Evolutionary conservation across 2,888 invertebrate genomes (phyloP).

Genomic region (Lepidonotus clava): DNA sequence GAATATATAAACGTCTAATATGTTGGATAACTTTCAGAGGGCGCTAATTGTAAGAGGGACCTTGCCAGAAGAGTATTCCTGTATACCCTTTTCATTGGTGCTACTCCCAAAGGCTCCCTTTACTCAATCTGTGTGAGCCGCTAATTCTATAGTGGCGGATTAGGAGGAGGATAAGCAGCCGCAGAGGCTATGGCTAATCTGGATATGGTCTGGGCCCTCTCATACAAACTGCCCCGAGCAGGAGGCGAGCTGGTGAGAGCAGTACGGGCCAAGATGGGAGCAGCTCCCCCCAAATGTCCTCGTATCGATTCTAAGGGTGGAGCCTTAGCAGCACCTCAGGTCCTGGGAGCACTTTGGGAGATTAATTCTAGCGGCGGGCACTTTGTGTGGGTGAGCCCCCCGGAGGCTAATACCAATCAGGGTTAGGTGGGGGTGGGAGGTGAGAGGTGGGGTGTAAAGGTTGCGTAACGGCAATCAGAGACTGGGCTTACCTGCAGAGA

Average conservation of each 20-base stretch:
- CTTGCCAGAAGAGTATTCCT: too few relatives aligned
- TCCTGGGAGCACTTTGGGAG: conserved; percentile 42
- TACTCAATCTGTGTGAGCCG: too few relatives aligned
- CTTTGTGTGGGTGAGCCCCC: not conserved
- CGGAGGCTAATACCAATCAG: too few relatives aligned
- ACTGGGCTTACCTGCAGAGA: not conserved
- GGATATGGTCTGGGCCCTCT: not conserved
- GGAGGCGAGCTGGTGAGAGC: not conserved
- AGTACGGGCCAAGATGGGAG: not conserved
- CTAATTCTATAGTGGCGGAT: too few relatives aligned
- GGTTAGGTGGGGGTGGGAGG: too few relatives aligned
- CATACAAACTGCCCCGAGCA: not conserved
- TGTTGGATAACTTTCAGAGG: too few relatives aligned
- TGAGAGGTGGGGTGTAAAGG: too few relatives aligned
- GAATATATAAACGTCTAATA: too few relatives aligned
- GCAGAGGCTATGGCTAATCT: not conserved
- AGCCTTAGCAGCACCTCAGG: not conserved
- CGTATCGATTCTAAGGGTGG: not conserved
- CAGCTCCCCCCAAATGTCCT: not conserved
- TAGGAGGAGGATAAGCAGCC: not conserved
- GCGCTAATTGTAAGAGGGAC: too few relatives aligned
- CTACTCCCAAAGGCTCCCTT: too few relatives aligned
- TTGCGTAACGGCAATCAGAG: not conserved
- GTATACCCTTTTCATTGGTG: too few relatives aligned
- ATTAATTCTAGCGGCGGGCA: conserved; percentile 16